These are phyloP conservation scores for Cherax quadricarinatus DNA, from an alignment of 1,140 invertebrate genomes.

Conservation along the genomic window DNA sequence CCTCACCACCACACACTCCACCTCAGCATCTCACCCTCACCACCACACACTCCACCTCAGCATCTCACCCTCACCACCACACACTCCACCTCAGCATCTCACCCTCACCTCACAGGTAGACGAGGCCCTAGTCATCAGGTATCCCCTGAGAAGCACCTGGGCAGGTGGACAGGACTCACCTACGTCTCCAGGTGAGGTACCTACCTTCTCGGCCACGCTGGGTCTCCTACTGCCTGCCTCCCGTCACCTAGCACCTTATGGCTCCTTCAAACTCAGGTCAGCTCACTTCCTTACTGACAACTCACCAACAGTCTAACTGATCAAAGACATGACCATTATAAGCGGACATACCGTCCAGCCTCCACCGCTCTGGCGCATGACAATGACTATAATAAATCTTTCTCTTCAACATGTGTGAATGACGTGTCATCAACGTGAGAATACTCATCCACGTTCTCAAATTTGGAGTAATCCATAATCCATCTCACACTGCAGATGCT, in stretches of 20 bases:
- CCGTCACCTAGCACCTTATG: neutral
- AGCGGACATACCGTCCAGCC: too few species aligned
- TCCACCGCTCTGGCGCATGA: too few species aligned
- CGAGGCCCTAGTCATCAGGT: neutral
- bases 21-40: neutral
- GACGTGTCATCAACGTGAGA: too few species aligned
- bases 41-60: neutral
- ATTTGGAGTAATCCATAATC: too few species aligned
- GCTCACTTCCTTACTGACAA: neutral
- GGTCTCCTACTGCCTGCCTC: neutral
- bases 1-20: neutral
- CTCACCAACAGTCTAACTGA: too few species aligned
- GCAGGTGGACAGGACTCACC: neutral
- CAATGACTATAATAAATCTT: too few species aligned
- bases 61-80: neutral
- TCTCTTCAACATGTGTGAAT: too few species aligned
- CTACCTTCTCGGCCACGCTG: neutral
- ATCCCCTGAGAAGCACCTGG: neutral
- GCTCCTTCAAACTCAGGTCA: conserved; percentile 7
- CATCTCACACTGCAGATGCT: too few species aligned
- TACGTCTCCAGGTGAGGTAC: neutral
- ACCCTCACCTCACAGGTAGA: neutral
- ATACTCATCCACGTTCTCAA: too few species aligned
- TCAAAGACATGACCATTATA: too few species aligned
- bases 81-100: neutral